Percentiles rank a stretch among this genome's conserved stretches.
These are phyloP conservation scores for Meganola albula DNA, from an alignment of 2,888 invertebrate species.

Conservation along the genomic window DNA sequence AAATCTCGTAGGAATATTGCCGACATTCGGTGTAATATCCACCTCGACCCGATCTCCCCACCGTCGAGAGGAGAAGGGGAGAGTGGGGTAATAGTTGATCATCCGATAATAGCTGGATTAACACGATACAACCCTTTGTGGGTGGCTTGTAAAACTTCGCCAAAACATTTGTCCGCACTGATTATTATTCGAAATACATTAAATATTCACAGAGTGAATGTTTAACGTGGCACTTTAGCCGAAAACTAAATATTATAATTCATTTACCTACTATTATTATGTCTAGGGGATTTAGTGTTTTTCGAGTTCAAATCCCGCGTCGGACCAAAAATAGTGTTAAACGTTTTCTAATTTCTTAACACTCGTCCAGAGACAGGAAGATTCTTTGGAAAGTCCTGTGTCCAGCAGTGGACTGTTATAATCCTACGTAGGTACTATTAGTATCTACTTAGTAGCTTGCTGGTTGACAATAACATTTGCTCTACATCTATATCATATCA, in stretches of 20 bases:
- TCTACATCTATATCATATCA: too few species aligned
- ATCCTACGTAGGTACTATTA: too few species aligned
- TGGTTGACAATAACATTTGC: too few species aligned
- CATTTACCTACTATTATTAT: too few species aligned
- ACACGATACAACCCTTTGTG: constrained; percentile 70
- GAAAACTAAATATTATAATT: constrained; percentile 12
- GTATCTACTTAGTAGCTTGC: too few species aligned
- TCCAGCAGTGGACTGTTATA: too few species aligned
- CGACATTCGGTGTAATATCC: constrained; percentile 64
- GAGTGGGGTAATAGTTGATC: constrained; percentile 49
- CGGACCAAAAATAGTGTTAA: too few species aligned
- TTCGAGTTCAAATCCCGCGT: too few species aligned
- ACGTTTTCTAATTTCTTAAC: too few species aligned
- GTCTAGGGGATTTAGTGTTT: too few species aligned
- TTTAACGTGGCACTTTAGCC: constrained; percentile 26
- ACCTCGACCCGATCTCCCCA: constrained; percentile 18
- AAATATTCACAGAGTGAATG: constrained; percentile 44
- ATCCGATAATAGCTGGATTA: constrained; percentile 71
- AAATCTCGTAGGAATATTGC: constrained; percentile 40
- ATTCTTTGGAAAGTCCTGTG: too few species aligned
- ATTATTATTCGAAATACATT: constrained; percentile 46
- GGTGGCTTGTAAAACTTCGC: constrained; percentile 57
- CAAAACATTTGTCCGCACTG: constrained; percentile 59
- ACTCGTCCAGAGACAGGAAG: too few species aligned
- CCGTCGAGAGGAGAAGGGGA: constrained; percentile 15